These are phyloP conservation scores for Theropithecus gelada DNA, from an alignment of 2,113 vertebrate species.

Conservation along the genomic window DNA sequence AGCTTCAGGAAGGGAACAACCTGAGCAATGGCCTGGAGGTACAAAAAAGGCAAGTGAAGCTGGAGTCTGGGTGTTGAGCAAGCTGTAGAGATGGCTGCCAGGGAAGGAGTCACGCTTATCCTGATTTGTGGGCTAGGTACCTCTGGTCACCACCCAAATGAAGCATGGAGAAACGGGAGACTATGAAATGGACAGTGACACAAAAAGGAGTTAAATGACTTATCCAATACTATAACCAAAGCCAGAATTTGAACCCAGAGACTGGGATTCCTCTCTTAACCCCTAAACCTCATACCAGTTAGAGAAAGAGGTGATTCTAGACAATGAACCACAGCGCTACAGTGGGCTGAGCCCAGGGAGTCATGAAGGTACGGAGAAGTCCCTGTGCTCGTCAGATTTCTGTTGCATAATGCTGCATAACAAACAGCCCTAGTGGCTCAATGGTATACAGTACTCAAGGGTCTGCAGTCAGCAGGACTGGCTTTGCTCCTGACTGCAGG, in stretches of 20 bases:
- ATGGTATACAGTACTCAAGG: rapidly evolving
- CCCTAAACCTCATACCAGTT: background rate
- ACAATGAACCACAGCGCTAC: background rate
- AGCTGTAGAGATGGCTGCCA: background rate
- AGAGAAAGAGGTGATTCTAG: background rate
- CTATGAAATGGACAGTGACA: background rate
- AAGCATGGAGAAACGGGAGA: background rate
- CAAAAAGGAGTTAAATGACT: background rate
- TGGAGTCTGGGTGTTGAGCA: background rate
- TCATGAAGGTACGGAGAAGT: background rate
- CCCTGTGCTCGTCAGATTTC: background rate
- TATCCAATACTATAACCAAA: background rate
- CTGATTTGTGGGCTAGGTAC: too few relatives aligned
- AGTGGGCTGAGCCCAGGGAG: background rate
- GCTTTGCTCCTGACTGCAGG: background rate
- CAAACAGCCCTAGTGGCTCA: background rate
- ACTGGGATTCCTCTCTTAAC: background rate
- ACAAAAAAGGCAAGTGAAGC: background rate
- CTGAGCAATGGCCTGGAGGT: background rate
- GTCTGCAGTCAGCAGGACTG: background rate
- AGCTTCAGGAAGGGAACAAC: background rate
- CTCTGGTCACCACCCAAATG: background rate
- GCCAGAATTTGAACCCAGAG: background rate
- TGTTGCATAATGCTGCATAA: background rate
- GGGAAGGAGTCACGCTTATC: background rate